Base-by-base conservation (phyloP, 2,113 vertebrate genomes). In the Archocentrus centrarchus region DNA sequence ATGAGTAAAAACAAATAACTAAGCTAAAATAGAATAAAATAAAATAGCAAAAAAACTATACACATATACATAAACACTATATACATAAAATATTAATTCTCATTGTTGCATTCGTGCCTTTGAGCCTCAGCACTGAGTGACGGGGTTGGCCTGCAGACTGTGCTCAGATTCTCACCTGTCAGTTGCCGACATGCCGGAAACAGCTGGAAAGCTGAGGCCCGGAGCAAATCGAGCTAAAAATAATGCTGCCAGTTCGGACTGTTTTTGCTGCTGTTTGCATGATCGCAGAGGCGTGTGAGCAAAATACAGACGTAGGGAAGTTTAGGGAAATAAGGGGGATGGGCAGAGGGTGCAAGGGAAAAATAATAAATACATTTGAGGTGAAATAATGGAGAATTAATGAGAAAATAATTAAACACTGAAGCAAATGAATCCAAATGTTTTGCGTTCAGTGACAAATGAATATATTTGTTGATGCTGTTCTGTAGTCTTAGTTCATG, bases 161-260 rank as follows among this genome's bases (percentile, higher is more conserved):
- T 70, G 41, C 0, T 47, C 64, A 32, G 39, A 24, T 44, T 30
- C 50, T 50, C 24, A 70, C 0, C 64, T 30, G 15, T 50, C 10
- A 30, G 66, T 1, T 2, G 66, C 0, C 44, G 13, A 24, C 0
- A 0, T 30, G 3, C 17, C 20, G 44, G 18, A 70, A 50, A 7
- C 17, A 32, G 44, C 24, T 0, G 44, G 11, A 53, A 20, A 30
- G 13, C 66, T 17, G 0, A 14, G 41, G 41, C 41, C 41, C 44
- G 3, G 44, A 15, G 47, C 15, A 5, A 50, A 50, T 6, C 3
- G 6, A 7, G 15, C 47, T 50, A 15, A 50, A 50, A 17, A 17
- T 17, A 50, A 50, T 17, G 5, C 47, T 50, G 44, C 15, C 47
- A 50, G 41, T 14, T 7, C 11, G 41, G 0, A 0, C 30, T 53